A percentile compares a stretch with the other conserved stretches of the same genome.
These are phyloP conservation scores for Chouioia cunea DNA, from an alignment of 2,888 invertebrate species.

Conservation along the genomic window DNA sequence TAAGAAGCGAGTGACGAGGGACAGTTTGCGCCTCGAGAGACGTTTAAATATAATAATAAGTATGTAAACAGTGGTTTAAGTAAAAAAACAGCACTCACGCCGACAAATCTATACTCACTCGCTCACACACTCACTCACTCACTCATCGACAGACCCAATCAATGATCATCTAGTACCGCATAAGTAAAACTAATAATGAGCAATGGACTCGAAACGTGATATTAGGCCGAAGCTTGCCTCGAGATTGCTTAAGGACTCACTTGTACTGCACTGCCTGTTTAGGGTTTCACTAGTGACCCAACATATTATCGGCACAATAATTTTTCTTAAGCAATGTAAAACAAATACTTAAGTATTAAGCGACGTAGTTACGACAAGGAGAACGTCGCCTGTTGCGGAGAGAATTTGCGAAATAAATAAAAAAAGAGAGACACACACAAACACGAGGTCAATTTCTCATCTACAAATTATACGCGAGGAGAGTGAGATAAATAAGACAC, in stretches of 20 bases:
- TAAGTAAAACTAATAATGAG: constrained; percentile 57
- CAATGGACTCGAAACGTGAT: constrained; percentile 69
- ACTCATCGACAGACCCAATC: constrained; percentile 39
- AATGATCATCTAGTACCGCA: constrained; percentile 41
- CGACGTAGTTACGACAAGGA: not conserved
- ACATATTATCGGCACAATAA: constrained; percentile 69
- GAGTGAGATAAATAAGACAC: constrained; percentile 19
- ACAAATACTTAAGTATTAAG: constrained; percentile 41
- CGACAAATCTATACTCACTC: constrained; percentile 25
- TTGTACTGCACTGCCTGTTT: constrained; percentile 69
- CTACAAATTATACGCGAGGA: constrained; percentile 37
- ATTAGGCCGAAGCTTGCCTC: constrained; percentile 69
- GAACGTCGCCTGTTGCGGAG: not conserved
- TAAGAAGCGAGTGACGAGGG: too few species aligned
- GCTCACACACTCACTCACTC: constrained; percentile 46
- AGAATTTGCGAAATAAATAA: constrained; percentile 2
- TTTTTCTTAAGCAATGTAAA: constrained; percentile 67
- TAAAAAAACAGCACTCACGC: constrained; percentile 42
- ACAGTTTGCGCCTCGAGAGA: too few species aligned
- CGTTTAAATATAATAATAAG: not conserved
- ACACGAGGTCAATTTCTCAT: constrained; percentile 44
- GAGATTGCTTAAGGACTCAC: constrained; percentile 69
- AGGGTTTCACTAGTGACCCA: constrained; percentile 68
- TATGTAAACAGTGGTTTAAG: constrained; percentile 32
- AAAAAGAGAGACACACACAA: not conserved